phyloP scores from a whole-genome alignment of 2,888 invertebrate species.

The Thereva nobilitata region DNA sequence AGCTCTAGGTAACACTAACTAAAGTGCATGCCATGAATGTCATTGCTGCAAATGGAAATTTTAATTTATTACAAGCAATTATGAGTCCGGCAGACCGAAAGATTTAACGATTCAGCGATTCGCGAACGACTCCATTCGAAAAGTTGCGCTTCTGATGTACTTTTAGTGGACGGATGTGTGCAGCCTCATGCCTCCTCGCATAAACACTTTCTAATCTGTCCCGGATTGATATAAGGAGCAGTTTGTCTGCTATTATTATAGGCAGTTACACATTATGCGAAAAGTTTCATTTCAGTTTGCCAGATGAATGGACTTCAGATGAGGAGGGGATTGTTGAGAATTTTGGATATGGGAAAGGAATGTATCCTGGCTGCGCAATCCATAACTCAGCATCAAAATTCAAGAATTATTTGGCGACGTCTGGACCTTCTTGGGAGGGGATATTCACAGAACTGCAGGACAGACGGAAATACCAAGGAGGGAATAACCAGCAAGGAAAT shows the following conservation, averaged over 20 bases:
- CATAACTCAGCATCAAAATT: conserved; percentile 30
- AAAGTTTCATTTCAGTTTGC: too few species aligned
- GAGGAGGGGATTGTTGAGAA: not conserved
- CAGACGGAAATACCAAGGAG: not conserved
- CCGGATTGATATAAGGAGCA: too few species aligned
- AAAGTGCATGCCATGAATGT: conserved; percentile 19
- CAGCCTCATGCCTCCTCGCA: too few species aligned
- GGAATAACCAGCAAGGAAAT: conserved; percentile 14
- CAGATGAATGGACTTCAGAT: too few species aligned
- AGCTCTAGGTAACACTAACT: conserved; percentile 18
- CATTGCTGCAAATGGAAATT: conserved; percentile 26
- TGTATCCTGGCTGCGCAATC: conserved; percentile 10
- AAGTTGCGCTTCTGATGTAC: too few species aligned
- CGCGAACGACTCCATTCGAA: too few species aligned
- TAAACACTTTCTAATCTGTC: too few species aligned
- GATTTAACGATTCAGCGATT: not conserved
- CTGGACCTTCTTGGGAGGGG: conserved; percentile 17
- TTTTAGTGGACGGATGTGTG: too few species aligned
- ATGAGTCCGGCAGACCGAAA: not conserved
- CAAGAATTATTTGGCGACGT: conserved; percentile 33
- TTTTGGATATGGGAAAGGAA: conserved; percentile 1
- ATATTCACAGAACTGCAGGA: not conserved
- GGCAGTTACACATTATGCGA: too few species aligned
- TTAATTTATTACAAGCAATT: conserved; percentile 22
- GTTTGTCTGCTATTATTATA: too few species aligned